Evolutionary conservation across 2,888 invertebrate genomes (phyloP).

Genomic region (Elegia similella): DNA sequence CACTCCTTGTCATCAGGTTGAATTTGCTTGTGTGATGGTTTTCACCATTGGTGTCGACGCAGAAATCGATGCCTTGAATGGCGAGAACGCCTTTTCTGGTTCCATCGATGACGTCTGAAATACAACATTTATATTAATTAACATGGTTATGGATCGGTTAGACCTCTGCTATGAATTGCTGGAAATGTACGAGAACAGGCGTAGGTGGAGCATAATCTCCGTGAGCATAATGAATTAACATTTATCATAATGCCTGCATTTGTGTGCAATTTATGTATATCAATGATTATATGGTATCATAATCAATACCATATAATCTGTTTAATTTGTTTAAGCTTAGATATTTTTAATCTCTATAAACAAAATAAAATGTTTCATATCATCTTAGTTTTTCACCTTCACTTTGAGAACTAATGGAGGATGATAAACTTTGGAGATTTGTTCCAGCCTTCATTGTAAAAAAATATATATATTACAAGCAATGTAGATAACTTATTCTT

Average conservation of each 20-base stretch:
- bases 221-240: not conserved
- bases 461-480: too few relatives aligned
- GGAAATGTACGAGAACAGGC: not conserved
- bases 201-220: not conserved
- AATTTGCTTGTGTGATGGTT: conserved; percentile 90
- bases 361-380: too few relatives aligned
- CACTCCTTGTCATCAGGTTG: conserved; percentile 85
- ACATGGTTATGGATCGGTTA: not conserved
- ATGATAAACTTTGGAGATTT: too few relatives aligned
- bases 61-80: conserved; percentile 87
- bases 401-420: not conserved
- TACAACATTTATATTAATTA: conserved; percentile 20
- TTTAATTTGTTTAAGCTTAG: too few relatives aligned
- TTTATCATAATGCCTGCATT: not conserved
- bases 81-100: conserved; percentile 83
- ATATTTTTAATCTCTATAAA: too few relatives aligned
- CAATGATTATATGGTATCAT: not conserved
- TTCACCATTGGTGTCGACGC: conserved; percentile 87
- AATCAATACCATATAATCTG: too few relatives aligned
- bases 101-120: conserved; percentile 72
- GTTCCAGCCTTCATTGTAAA: too few relatives aligned
- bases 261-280: not conserved
- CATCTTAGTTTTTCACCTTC: not conserved
- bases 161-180: not conserved
- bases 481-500: too few relatives aligned